Evolutionary conservation across 2,797 vertebrate genomes (phyloP).

Genomic region (Myiothlypis coronata): DNA sequence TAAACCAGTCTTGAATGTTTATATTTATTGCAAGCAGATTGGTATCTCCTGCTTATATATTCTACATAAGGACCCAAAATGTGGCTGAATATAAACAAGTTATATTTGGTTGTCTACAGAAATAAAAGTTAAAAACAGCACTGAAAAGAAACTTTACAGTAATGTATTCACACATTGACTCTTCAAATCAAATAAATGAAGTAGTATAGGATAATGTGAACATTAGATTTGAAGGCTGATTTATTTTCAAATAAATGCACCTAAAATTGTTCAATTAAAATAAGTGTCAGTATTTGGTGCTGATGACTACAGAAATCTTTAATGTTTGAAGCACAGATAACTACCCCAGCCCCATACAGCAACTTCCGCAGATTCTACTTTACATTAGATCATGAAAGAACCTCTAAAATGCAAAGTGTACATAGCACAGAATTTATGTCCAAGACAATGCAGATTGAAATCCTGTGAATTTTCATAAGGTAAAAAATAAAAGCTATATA

Average conservation of each 20-base stretch:
- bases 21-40: slow-evolving; percentile 86
- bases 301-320: slow-evolving; percentile 57
- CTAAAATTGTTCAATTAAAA: slow-evolving; percentile 66
- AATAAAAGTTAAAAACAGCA: slow-evolving; percentile 64
- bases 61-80: slow-evolving; percentile 80
- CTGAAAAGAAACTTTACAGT: slow-evolving; percentile 69
- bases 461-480: slow-evolving; percentile 24
- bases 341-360: slow-evolving; percentile 36
- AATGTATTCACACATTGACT: slow-evolving; percentile 60
- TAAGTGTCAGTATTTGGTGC: slow-evolving; percentile 62
- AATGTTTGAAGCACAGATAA: slow-evolving; percentile 60
- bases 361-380: slow-evolving; percentile 63
- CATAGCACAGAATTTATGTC: slow-evolving; percentile 28
- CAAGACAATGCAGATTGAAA: slow-evolving; percentile 53
- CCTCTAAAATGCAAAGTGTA: slow-evolving; percentile 35
- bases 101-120: slow-evolving; percentile 60
- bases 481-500: slow-evolving; percentile 75
- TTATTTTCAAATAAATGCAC: slow-evolving; percentile 63
- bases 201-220: slow-evolving; percentile 49
- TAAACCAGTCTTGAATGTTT: slow-evolving; percentile 47
- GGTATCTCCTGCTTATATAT: slow-evolving; percentile 73
- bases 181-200: slow-evolving; percentile 68
- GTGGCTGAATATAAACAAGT: slow-evolving; percentile 71
- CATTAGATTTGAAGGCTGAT: slow-evolving; percentile 66
- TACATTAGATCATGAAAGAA: slow-evolving; percentile 42